A percentile compares a stretch with the other conserved stretches of the same genome.
These are phyloP conservation scores for Heliopora coerulea DNA, from an alignment of 92 coral and sea anemone species.

Conservation along the genomic window DNA sequence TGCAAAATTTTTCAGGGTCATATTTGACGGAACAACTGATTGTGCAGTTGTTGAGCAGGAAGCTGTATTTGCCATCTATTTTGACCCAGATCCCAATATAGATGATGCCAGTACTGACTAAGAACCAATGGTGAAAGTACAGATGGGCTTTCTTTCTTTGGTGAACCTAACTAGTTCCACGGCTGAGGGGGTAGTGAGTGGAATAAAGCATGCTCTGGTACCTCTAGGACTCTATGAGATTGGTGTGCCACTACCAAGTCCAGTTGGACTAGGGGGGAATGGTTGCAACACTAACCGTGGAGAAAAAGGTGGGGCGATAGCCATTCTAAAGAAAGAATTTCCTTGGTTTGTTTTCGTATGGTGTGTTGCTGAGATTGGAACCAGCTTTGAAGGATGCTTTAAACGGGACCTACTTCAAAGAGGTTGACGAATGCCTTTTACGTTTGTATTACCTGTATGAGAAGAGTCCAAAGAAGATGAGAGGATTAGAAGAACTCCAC, in stretches of 20 bases:
- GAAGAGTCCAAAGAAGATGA: conserved; percentile 53
- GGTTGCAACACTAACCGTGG: too few relatives aligned
- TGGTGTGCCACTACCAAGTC: too few relatives aligned
- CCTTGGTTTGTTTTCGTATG: background rate
- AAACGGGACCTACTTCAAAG: conserved; percentile 46
- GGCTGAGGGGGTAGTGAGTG: conserved; percentile 20
- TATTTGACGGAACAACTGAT: conserved; percentile 53
- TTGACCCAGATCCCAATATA: conserved; percentile 42
- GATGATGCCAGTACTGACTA: background rate
- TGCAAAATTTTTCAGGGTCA: conserved; percentile 50
- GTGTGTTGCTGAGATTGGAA: too few relatives aligned
- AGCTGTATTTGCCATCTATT: conserved; percentile 47
- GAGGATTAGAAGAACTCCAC: conserved; percentile 48
- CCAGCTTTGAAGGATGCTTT: conserved; percentile 54
- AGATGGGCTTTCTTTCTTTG: conserved; percentile 43
- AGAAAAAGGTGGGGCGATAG: too few relatives aligned
- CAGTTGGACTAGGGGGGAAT: too few relatives aligned
- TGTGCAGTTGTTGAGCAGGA: conserved; percentile 39
- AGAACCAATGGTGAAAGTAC: conserved; percentile 54
- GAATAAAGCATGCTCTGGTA: conserved; percentile 6
- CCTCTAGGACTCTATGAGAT: conserved; percentile 3
- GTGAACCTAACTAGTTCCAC: conserved; percentile 17
- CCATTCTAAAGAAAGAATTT: too few relatives aligned
- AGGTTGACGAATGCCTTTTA: conserved; percentile 46
- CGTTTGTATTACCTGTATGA: conserved; percentile 51